A percentile compares a stretch with the other conserved stretches of the same genome.
phyloP scores from a whole-genome alignment of 2,888 invertebrate genomes.

The Luperina nickerlii region DNA sequence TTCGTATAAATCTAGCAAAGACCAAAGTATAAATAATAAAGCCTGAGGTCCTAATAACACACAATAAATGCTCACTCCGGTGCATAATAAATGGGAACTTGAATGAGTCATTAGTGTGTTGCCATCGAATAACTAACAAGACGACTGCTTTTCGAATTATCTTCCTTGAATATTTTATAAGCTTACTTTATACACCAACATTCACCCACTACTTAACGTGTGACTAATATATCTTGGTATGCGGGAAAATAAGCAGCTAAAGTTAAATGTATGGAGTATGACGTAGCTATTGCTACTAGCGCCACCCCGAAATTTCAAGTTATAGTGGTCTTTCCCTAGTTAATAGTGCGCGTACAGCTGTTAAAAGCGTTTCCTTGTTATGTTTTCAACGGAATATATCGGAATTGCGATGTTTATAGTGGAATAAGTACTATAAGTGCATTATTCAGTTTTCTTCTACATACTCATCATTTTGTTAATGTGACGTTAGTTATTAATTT shows the following conservation, averaged over 20 bases:
- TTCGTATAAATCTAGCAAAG: not conserved
- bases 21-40: constrained; percentile 34
- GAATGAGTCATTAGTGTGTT: constrained; percentile 55
- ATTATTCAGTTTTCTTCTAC: constrained; percentile 23
- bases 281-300: not conserved
- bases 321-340: not conserved
- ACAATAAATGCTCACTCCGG: constrained; percentile 7
- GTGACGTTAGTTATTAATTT: not conserved
- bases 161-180: constrained; percentile 56
- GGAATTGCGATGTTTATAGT: constrained; percentile 26
- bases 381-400: constrained; percentile 26
- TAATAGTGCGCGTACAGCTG: not conserved
- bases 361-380: constrained; percentile 55
- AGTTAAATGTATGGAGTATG: not conserved
- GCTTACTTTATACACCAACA: constrained; percentile 6
- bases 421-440: constrained; percentile 5
- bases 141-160: constrained; percentile 53
- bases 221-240: constrained; percentile 15
- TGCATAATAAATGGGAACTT: constrained; percentile 35
- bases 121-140: constrained; percentile 46
- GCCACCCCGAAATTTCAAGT: not conserved
- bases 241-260: constrained; percentile 10
- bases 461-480: not conserved
- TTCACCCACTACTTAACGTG: not conserved
- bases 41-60: not conserved